These are phyloP conservation scores for Stenichneumon culpator DNA, from an alignment of 2,888 invertebrate species.

Conservation along the genomic window DNA sequence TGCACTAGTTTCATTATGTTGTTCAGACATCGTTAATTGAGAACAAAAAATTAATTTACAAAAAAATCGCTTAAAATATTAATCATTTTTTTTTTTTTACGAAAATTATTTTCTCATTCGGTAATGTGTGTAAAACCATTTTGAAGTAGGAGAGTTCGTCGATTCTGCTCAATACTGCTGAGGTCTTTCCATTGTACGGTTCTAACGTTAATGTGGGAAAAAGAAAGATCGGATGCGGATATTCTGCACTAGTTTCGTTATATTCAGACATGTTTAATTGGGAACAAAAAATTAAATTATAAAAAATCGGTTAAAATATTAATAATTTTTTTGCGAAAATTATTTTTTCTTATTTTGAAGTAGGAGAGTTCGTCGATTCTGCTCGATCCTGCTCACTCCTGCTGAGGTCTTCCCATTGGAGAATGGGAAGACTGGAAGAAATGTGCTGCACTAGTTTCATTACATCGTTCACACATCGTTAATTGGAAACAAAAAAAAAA, in stretches of 20 bases:
- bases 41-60: not conserved
- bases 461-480: too few species aligned
- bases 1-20: not conserved
- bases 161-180: conserved; percentile 37
- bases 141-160: not conserved
- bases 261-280: not conserved
- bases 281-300: not conserved
- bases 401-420: too few species aligned
- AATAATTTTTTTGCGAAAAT: not conserved
- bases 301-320: too few species aligned
- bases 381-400: too few species aligned
- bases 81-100: not conserved
- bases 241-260: not conserved
- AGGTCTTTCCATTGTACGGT: conserved; percentile 1
- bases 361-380: too few species aligned
- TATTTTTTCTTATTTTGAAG: too few species aligned
- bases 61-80: too few species aligned
- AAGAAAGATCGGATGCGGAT: not conserved
- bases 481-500: too few species aligned
- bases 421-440: too few species aligned
- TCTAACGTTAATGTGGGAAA: not conserved
- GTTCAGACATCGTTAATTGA: not conserved
- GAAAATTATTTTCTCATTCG: not conserved
- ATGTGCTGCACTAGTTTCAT: too few species aligned
- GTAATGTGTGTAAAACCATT: not conserved